phyloP scores from a whole-genome alignment of 2,113 vertebrate species.

The Onychostruthus taczanowskii region DNA sequence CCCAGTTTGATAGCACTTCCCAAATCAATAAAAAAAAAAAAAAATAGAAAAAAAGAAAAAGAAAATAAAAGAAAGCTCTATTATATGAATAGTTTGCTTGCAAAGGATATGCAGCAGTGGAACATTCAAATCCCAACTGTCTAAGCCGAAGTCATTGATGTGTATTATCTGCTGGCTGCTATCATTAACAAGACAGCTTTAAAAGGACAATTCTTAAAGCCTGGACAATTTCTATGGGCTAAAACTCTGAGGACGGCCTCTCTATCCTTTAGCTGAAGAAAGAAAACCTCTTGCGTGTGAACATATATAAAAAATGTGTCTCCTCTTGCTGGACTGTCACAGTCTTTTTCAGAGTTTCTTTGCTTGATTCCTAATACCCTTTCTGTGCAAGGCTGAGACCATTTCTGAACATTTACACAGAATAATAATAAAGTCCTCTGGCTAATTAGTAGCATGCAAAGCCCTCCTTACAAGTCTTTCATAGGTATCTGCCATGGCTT shows the following conservation, averaged over 20 bases:
- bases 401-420: neutral
- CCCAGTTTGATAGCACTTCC: slow-evolving; percentile 29
- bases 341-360: neutral
- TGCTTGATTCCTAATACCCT: neutral
- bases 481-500: neutral
- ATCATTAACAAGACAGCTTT: slow-evolving; percentile 55
- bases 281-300: neutral
- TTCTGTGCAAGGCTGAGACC: neutral
- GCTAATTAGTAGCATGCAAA: neutral
- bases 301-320: neutral
- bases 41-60: neutral
- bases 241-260: slow-evolving; percentile 10
- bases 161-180: slow-evolving; percentile 51
- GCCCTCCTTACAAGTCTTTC: neutral
- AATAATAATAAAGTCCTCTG: slow-evolving; percentile 1
- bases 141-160: slow-evolving; percentile 60
- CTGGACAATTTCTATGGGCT: slow-evolving; percentile 26
- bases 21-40: neutral
- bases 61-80: neutral
- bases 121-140: slow-evolving; percentile 49
- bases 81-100: slow-evolving; percentile 55
- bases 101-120: slow-evolving; percentile 13
- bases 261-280: slow-evolving; percentile 4
- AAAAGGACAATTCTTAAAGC: slow-evolving; percentile 60
- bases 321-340: neutral